Base-by-base conservation (phyloP, 2,888 invertebrate species). In the Bombylius major region DNA sequence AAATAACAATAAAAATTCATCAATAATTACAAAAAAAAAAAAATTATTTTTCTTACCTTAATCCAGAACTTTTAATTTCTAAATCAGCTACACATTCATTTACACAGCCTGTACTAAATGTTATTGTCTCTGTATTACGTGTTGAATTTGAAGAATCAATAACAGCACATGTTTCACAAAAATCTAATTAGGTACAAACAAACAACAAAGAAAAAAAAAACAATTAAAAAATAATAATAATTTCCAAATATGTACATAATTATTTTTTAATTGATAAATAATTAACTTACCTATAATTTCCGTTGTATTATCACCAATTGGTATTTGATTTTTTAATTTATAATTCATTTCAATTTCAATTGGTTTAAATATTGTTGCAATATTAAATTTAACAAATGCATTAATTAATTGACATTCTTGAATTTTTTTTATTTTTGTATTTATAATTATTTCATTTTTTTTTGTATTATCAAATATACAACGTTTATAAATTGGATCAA, bases 361-460 rank as follows among this genome's bases (percentile, higher is more conserved):
- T 9, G 74, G 72, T 55, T 71, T 71, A 56, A 73, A 75, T 34
- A 75, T 73, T n/a, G 73, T 71, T n/a, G 67, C 68, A 32, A 69
- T 64, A 48, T 65, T 71, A 57, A 69, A 72, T 36, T 64, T 64
- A 33, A 75, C 72, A 52, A 63, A 66, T 8, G 68, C 67, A 23
- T 70, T 70, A 39, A 68, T 63, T 32, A 68, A 60, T 4, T 65
- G 65, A 44, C 74, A 74, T 56, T 70, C 66, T 12, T 67, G 66
- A 4, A 63, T 60, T 1, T 57, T 57, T n/a, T 62, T 59, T 1
- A 70, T 70, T 0, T 63, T 63, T 4, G 63, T 68, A 58, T 65
- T 68, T 47, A 73, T 70, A 46, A 59, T 62, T 51, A 70, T 46
- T 60, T 72, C 69, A 50, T 66, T 68, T 5, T 60, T 64, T 39